phyloP scores from a whole-genome alignment of 1,140 invertebrate species.

The Dryas iulia region DNA sequence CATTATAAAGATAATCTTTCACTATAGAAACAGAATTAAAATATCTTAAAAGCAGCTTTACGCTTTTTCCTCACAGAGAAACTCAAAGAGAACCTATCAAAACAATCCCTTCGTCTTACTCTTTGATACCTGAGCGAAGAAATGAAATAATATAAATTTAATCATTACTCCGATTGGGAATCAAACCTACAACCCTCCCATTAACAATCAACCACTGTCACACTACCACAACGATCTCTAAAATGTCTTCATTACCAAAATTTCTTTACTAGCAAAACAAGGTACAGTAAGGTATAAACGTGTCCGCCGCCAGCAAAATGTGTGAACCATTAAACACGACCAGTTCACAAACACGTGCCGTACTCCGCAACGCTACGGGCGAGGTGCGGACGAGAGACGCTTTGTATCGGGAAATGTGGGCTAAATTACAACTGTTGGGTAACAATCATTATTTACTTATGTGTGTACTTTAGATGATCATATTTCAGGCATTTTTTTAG shows the following conservation, averaged over 20 bases:
- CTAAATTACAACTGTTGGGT: neutral
- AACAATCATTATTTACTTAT: neutral
- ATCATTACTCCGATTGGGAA: neutral
- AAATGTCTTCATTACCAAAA: neutral
- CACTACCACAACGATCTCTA: neutral
- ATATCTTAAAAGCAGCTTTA: no score
- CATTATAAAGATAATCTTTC: no score
- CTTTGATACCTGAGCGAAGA: neutral
- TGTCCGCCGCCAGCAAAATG: neutral
- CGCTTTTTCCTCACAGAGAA: no score
- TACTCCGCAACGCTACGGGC: neutral
- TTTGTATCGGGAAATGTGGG: neutral
- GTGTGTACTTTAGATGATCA: neutral
- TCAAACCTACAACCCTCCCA: neutral
- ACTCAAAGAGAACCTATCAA: no score
- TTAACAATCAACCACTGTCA: neutral
- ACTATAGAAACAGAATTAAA: no score
- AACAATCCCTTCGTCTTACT: no score
- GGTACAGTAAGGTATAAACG: neutral
- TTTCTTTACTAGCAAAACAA: neutral
- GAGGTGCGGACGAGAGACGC: neutral
- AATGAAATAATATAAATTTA: neutral
- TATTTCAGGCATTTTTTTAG: neutral
- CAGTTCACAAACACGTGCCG: neutral
- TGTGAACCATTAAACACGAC: neutral